Evolutionary conservation across 2,113 vertebrate genomes (phyloP).

Genomic region (Silurus meridionalis): DNA sequence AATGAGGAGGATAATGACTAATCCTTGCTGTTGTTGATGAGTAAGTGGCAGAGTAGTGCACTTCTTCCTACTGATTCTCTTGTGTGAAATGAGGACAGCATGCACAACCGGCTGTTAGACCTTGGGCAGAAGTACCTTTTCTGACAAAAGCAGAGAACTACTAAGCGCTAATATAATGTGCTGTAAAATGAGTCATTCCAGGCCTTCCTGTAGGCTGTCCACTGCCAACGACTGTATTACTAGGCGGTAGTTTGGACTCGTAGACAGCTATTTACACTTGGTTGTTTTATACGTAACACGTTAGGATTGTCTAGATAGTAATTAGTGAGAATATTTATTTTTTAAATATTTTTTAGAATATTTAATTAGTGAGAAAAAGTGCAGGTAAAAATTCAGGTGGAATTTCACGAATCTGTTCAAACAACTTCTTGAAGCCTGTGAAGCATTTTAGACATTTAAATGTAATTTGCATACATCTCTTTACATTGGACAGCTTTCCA

Average conservation of each 20-base stretch:
- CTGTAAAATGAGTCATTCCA: conserved; percentile 36
- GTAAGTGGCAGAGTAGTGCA: conserved; percentile 34
- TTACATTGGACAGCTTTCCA: not conserved
- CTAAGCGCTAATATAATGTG: conserved; percentile 31
- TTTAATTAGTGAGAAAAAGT: not conserved
- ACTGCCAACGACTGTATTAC: conserved; percentile 2
- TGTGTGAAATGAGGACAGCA: conserved; percentile 31
- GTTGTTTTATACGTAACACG: not conserved
- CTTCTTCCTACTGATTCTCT: conserved; percentile 31
- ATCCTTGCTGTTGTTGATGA: conserved; percentile 39
- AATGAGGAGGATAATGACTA: conserved; percentile 31
- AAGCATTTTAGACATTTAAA: not conserved
- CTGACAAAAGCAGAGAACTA: conserved; percentile 9
- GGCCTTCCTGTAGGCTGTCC: not conserved
- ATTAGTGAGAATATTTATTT: too few relatives aligned
- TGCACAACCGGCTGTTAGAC: conserved; percentile 9
- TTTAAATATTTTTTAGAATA: too few relatives aligned
- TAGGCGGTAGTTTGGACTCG: not conserved
- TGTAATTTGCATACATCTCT: not conserved
- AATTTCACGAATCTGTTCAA: not conserved
- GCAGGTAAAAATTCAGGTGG: not conserved
- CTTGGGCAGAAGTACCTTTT: conserved; percentile 31
- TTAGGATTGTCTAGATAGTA: not conserved
- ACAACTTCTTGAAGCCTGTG: not conserved
- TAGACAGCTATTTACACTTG: not conserved